Conservation (phyloP, 2,797 vertebrate species). For the Ctenopoma multispine region DNA sequence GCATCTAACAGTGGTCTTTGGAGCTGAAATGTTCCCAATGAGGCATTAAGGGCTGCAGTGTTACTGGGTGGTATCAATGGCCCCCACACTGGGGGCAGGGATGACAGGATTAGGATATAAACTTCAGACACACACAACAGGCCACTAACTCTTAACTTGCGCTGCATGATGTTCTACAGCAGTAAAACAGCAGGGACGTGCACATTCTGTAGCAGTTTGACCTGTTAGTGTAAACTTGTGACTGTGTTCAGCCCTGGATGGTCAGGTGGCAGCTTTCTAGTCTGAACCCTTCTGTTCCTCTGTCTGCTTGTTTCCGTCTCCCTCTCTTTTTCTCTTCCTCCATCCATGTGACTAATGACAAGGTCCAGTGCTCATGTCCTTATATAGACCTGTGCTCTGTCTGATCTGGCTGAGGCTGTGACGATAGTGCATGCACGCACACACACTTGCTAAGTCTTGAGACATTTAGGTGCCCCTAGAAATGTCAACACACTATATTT, state of each 20-base stretch:
- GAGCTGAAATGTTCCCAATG: constrained; percentile 47
- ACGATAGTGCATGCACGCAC: constrained; percentile 29
- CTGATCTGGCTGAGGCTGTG: constrained; percentile 63
- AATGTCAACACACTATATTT: constrained; percentile 30
- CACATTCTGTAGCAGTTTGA: constrained; percentile 5
- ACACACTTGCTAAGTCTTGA: constrained; percentile 26
- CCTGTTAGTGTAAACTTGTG: neutral
- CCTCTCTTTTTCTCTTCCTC: constrained; percentile 65
- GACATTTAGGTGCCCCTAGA: constrained; percentile 51
- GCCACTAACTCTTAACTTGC: neutral
- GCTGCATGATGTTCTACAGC: neutral
- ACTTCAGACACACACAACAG: neutral
- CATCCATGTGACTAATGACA: constrained; percentile 79
- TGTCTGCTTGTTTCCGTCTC: constrained; percentile 49
- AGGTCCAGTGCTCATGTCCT: constrained; percentile 80
- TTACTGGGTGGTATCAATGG: constrained; percentile 6
- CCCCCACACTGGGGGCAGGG: neutral
- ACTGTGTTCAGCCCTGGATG: neutral
- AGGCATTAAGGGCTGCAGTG: constrained; percentile 27
- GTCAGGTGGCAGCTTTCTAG: constrained; percentile 40
- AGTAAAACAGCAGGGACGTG: neutral
- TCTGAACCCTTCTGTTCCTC: constrained; percentile 39
- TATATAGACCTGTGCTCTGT: constrained; percentile 82
- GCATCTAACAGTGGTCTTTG: constrained; percentile 21
- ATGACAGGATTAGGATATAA: neutral